Evolutionary conservation across 2,888 invertebrate genomes (phyloP).

Genomic region (Volucella bombylans): DNA sequence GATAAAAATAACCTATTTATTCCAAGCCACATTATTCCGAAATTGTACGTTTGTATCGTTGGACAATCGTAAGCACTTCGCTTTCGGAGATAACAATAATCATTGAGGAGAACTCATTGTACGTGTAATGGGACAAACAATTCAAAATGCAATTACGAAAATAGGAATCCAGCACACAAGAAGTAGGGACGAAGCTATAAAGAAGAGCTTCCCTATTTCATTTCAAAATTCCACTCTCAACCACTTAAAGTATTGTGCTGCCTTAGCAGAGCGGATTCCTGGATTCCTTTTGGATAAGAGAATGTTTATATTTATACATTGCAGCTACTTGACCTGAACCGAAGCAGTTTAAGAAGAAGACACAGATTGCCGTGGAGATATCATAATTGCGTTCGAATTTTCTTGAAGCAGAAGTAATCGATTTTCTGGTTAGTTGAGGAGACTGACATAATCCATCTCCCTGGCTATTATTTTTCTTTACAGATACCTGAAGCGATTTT

Average conservation of each 20-base stretch:
- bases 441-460: too few relatives aligned
- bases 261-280: conserved; percentile 8
- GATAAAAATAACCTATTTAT: conserved; percentile 40
- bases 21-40: conserved; percentile 23
- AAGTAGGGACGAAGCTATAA: background rate
- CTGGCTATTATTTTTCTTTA: too few relatives aligned
- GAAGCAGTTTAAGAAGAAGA: background rate
- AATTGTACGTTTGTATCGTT: conserved; percentile 15
- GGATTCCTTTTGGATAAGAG: conserved; percentile 12
- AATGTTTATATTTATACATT: conserved; percentile 48
- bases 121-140: conserved; percentile 38
- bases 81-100: conserved; percentile 22
- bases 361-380: conserved; percentile 27
- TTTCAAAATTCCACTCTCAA: conserved; percentile 30
- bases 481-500: too few relatives aligned
- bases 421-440: conserved; percentile 9
- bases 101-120: conserved; percentile 26
- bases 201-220: conserved; percentile 7
- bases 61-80: conserved; percentile 22
- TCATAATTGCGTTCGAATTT: conserved; percentile 39
- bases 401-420: conserved; percentile 15
- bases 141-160: conserved; percentile 54
- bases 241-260: conserved; percentile 13
- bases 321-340: conserved; percentile 35
- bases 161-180: conserved; percentile 31